Evolutionary conservation across 92 coral and sea anemone genomes (phyloP), one percentile per base, ranked within the genome.

Genomic region (Zoanthus sansibaricus): DNA sequence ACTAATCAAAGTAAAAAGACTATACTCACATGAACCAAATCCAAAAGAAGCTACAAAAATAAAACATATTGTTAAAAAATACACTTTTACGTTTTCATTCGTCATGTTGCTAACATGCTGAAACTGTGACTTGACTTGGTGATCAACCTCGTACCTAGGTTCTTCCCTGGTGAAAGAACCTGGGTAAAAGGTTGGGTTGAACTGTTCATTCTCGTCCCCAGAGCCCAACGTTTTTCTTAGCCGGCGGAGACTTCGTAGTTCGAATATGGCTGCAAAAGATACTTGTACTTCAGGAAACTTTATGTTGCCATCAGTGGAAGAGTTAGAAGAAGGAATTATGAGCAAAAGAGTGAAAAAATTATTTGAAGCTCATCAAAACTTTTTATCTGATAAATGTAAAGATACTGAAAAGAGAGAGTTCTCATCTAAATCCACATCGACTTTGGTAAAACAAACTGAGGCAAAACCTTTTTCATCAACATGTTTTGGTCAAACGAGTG

Each of bases 261-360:
- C 42, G 42, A 37, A 37, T 37, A 37, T 37, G 42, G 42, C 42
- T 37, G 2, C 42, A 37, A 37, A 37, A 37, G 3, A 37, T 37
- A 37, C 1, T 4, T 37, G 4, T 37, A 37, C 42, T 4, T 37
- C 64, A 58, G 89, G 90, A 79, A 91, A 82, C 54, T 97, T 97
- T 76, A 88, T 82, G 18, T 78, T 97, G 55, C 99, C 98, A 51
- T 64, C 91, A 32, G 87, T 92, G 7, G 97, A 93, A 20, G 95
- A 97, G 66, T 67, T 97, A 51, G 97, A 97, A 49, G 93, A 86
- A 72, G 90, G 87, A 51, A 87, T 79, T 52, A 79, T 86, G 5
- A 68, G 75, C 7, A 54, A 76, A n/a, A 87, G 47, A 46, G 66
- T 82, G 66, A 91, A 87, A 59, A 61, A 91, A 78, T 67, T 83